Evolutionary conservation across 2,797 vertebrate species (phyloP).

Genomic region (Urosaurus nigricauda): DNA sequence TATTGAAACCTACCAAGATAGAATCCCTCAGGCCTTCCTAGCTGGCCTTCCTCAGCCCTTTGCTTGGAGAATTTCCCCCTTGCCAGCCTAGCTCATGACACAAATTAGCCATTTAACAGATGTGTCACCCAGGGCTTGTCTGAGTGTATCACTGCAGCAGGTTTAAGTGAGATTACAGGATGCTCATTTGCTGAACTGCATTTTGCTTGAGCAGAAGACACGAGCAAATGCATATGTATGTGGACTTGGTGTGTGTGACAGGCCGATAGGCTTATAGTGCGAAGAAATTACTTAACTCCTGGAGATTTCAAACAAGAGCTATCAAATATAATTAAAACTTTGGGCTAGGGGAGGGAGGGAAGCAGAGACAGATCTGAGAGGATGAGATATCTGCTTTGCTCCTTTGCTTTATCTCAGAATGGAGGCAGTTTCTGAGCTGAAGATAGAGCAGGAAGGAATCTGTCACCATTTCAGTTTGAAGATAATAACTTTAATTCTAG

Average conservation of each 20-base stretch:
- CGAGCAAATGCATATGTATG: constrained; percentile 25
- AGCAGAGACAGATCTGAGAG: constrained; percentile 57
- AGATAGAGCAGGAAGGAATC: background rate
- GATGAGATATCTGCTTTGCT: constrained; percentile 30
- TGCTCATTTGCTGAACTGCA: constrained; percentile 4
- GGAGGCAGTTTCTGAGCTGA: constrained; percentile 32
- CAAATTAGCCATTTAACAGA: constrained; percentile 37
- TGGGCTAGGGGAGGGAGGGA: background rate
- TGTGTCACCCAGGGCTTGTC: constrained; percentile 7
- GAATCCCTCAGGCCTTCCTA: background rate
- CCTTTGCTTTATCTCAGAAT: constrained; percentile 65
- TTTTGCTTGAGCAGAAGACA: constrained; percentile 9
- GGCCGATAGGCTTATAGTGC: constrained; percentile 28
- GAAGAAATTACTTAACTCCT: constrained; percentile 46
- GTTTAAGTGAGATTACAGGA: constrained; percentile 32
- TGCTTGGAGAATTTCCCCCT: background rate
- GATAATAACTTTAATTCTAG: constrained; percentile 81
- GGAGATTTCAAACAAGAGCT: constrained; percentile 69
- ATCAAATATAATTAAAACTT: constrained; percentile 70
- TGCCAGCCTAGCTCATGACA: constrained; percentile 5
- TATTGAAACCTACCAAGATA: background rate
- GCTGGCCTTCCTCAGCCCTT: background rate
- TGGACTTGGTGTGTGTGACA: constrained; percentile 3
- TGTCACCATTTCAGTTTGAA: constrained; percentile 66
- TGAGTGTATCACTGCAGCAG: background rate